phyloP scores from a whole-genome alignment of 2,888 invertebrate genomes.

The Altica lythri region DNA sequence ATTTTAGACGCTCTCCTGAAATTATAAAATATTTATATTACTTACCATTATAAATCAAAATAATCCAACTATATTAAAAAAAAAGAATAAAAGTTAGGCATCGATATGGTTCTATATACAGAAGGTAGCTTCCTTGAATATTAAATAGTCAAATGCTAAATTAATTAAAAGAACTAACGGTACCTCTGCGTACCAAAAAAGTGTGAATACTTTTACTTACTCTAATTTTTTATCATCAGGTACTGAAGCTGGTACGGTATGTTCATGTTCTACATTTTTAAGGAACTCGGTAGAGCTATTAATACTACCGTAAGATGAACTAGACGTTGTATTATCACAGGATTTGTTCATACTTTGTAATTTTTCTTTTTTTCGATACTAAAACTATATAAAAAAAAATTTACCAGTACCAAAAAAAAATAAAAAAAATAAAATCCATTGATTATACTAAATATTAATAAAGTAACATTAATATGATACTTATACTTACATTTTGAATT shows the following conservation, averaged over 20 bases:
- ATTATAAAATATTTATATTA: slow-evolving; percentile 3
- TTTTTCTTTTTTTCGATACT: slow-evolving; percentile 30
- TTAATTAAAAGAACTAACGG: too few relatives aligned
- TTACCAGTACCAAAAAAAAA: not conserved
- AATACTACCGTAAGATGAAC: slow-evolving; percentile 22
- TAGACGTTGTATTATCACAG: slow-evolving; percentile 16
- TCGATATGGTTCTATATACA: too few relatives aligned
- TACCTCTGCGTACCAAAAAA: too few relatives aligned
- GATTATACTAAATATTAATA: slow-evolving; percentile 10
- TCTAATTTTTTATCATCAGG: slow-evolving; percentile 14
- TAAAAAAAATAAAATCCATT: not conserved
- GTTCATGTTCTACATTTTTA: slow-evolving; percentile 23
- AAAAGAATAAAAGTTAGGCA: too few relatives aligned
- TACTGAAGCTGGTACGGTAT: slow-evolving; percentile 1
- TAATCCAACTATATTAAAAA: too few relatives aligned
- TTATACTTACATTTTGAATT: slow-evolving; percentile 38
- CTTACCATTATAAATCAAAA: not conserved
- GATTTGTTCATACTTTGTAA: slow-evolving; percentile 24
- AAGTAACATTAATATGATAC: not conserved
- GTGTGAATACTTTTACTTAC: slow-evolving; percentile 26
- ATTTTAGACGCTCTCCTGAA: slow-evolving; percentile 1
- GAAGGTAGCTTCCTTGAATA: too few relatives aligned
- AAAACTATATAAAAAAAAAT: slow-evolving; percentile 31
- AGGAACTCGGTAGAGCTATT: slow-evolving; percentile 36
- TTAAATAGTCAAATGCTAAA: too few relatives aligned